These are phyloP conservation scores for Diplodus sargus DNA, from an alignment of 2,797 vertebrate species.

Conservation along the genomic window DNA sequence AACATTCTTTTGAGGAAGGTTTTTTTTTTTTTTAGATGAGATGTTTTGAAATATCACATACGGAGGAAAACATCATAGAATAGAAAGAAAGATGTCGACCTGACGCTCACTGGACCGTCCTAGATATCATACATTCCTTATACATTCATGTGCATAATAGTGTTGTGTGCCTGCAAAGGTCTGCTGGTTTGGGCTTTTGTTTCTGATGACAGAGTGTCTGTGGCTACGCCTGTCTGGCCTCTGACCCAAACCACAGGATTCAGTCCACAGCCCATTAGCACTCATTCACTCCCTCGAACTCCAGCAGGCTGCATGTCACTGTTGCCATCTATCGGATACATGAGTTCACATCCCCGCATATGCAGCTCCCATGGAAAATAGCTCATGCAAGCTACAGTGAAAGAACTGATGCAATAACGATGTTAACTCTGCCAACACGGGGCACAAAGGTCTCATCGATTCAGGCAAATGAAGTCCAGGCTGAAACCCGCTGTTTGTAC, in stretches of 20 bases:
- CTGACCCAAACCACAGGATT: constrained; percentile 67
- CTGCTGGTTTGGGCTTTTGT: constrained; percentile 41
- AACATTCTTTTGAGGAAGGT: not conserved
- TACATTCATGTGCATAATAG: constrained; percentile 36
- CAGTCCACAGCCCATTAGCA: constrained; percentile 61
- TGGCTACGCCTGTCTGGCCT: constrained; percentile 65
- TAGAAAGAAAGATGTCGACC: constrained; percentile 8
- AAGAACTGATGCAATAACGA: not conserved
- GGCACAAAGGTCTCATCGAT: constrained; percentile 12
- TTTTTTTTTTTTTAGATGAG: not conserved
- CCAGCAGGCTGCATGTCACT: constrained; percentile 46
- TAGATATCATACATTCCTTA: constrained; percentile 32
- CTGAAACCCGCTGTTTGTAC: not conserved
- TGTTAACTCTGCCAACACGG: constrained; percentile 5
- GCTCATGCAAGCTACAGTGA: constrained; percentile 3
- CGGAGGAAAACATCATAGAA: not conserved
- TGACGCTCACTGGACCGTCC: constrained; percentile 2
- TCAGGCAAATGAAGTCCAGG: constrained; percentile 23
- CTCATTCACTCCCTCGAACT: constrained; percentile 48
- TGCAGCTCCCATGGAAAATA: constrained; percentile 24
- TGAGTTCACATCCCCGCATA: constrained; percentile 36
- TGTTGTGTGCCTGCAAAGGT: constrained; percentile 29
- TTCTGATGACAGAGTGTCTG: constrained; percentile 68
- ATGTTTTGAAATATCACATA: not conserved
- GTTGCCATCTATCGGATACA: constrained; percentile 77